These are phyloP conservation scores for Chrysocyon brachyurus DNA, from an alignment of 2,797 vertebrate species.

Conservation along the genomic window DNA sequence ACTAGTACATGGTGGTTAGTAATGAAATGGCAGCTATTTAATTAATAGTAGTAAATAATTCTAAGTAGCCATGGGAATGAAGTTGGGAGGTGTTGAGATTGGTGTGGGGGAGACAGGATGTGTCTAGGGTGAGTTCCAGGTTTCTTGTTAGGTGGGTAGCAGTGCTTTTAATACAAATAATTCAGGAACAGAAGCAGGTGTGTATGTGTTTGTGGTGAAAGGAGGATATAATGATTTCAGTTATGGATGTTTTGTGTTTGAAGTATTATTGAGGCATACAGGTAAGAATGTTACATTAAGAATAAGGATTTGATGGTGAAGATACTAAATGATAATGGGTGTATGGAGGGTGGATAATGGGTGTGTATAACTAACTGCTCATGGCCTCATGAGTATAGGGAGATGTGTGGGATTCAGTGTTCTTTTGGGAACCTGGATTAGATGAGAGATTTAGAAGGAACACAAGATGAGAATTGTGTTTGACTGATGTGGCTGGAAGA, in stretches of 20 bases:
- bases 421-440: slow-evolving; percentile 54
- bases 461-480: slow-evolving; percentile 21
- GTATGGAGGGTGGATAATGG: neutral
- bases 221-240: neutral
- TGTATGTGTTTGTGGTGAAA: neutral
- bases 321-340: neutral
- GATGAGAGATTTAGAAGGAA: slow-evolving; percentile 13
- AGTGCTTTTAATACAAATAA: neutral
- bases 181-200: neutral
- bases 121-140: neutral
- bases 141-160: slow-evolving; percentile 35
- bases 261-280: neutral
- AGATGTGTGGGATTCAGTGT: slow-evolving; percentile 53
- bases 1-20: neutral
- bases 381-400: neutral
- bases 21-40: slow-evolving; percentile 26
- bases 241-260: slow-evolving; percentile 49
- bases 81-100: neutral
- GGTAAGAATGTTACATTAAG: slow-evolving; percentile 36
- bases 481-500: slow-evolving; percentile 9
- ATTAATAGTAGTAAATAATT: slow-evolving; percentile 6
- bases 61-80: neutral
- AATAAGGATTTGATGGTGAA: slow-evolving; percentile 40
- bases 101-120: neutral
- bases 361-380: slow-evolving; percentile 10